Evolutionary conservation across 2,113 vertebrate species (phyloP), one percentile per base, ranked within the genome.

Genomic region (Labeo catla): DNA sequence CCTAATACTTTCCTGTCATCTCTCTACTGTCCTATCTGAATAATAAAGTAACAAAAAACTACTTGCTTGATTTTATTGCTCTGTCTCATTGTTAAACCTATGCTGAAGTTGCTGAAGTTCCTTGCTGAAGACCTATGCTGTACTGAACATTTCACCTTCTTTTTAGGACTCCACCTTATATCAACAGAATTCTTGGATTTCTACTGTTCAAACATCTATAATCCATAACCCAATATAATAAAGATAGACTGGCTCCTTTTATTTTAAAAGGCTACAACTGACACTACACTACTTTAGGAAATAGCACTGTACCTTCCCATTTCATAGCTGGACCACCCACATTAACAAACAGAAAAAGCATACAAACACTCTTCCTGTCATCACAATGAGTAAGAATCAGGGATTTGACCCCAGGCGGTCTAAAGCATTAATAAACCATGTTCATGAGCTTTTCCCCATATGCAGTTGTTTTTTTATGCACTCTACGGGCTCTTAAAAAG

Each of bases 321-420:
- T 87, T 70, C 83, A 90, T 92, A 91, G 87, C 86, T 90, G 91
- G 95, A 96, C 96, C 96, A 96, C 96, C 96, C 95, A 96, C 94
- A 88, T 89, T 77, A 94, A 91, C 1, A 0, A 81, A 90, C 90
- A 94, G 92, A 92, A 94, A 96, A 94, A n/a, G 92, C 94, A 95
- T 93, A 94, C 95, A 94, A 94, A 92, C 87, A 87, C 57, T 93
- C 93, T 89, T 92, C 84, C 86, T 87, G 92, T 82, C 76, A 89
- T 85, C 80, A 91, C 92, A 93, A 90, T 87, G 88, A 65, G 91
- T 93, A 92, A 34, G 90, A 91, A 91, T 54, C 57, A 9, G 57
- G 8, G 87, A 91, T 93, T 92, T 83, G 85, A 88, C 82, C 83
- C 6, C 43, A 72, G 54, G 15, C 76, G 10, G 70, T n/a, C 15